Conservation (phyloP, 2,888 invertebrate genomes). For the Lagria hirta region DNA sequence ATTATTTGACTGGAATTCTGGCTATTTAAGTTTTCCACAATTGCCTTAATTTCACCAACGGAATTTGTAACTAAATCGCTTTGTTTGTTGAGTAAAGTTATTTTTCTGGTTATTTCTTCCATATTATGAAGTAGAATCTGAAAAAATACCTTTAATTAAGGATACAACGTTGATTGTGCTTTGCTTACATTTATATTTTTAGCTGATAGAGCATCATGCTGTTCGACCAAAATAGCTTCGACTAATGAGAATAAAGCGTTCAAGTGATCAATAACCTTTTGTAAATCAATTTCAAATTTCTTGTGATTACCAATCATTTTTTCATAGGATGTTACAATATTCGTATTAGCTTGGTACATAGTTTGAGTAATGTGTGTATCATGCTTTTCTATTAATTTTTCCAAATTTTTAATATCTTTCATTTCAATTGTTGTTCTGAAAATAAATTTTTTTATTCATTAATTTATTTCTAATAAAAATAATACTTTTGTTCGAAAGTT, state of each 20-base stretch:
- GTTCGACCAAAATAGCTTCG: constrained; percentile 27
- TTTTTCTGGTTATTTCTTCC: constrained; percentile 19
- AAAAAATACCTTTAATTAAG: constrained; percentile 11
- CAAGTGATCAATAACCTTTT: constrained; percentile 32
- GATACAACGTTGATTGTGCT: constrained; percentile 1
- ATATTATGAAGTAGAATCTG: constrained; percentile 28
- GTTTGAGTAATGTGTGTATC: constrained; percentile 46
- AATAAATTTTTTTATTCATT: constrained; percentile 27
- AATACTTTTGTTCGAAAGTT: constrained; percentile 65
- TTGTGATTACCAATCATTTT: constrained; percentile 41
- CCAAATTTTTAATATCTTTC: constrained; percentile 60
- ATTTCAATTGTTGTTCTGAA: constrained; percentile 60
- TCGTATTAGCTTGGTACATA: constrained; percentile 42
- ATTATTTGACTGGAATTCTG: constrained; percentile 14
- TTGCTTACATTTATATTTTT: constrained; percentile 27
- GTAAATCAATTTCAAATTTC: constrained; percentile 35
- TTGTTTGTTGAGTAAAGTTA: constrained; percentile 11
- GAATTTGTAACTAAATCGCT: constrained; percentile 14
- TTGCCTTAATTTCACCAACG: constrained; percentile 9
- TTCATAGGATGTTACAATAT: constrained; percentile 43
- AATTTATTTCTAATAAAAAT: constrained; percentile 11
- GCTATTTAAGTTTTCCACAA: constrained; percentile 3
- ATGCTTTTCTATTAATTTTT: constrained; percentile 56
- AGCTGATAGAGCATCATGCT: constrained; percentile 16
- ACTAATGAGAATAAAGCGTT: constrained; percentile 34